Percentiles rank a stretch among this genome's conserved stretches.
These are phyloP conservation scores for Netelia virgata DNA, from an alignment of 2,888 invertebrate species.

Conservation along the genomic window DNA sequence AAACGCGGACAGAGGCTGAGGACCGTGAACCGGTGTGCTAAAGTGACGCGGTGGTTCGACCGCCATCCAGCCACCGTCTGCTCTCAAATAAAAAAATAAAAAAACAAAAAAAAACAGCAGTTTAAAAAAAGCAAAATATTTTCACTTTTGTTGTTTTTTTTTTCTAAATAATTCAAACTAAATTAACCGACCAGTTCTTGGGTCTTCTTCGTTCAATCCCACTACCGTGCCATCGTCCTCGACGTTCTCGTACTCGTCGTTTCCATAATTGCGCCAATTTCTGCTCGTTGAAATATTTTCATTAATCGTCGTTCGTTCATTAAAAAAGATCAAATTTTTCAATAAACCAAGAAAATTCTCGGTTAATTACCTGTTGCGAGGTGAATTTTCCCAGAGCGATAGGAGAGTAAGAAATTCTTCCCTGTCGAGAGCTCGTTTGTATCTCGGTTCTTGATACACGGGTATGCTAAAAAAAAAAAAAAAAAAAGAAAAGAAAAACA, in stretches of 20 bases:
- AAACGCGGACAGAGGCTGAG: conserved; percentile 71
- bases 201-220: conserved; percentile 80
- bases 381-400: conserved; percentile 83
- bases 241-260: conserved; percentile 81
- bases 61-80: conserved; percentile 80
- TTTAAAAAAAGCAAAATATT: too few species aligned
- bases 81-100: not conserved
- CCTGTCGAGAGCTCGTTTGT: conserved; percentile 82
- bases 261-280: conserved; percentile 79
- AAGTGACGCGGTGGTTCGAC: conserved; percentile 76
- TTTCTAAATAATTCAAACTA: not conserved
- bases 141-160: conserved; percentile 3
- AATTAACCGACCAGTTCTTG: conserved; percentile 75
- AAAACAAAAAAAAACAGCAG: not conserved
- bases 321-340: not conserved
- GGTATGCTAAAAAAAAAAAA: conserved; percentile 73
- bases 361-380: conserved; percentile 77
- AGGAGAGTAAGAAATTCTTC: conserved; percentile 83
- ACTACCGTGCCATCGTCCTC: conserved; percentile 79
- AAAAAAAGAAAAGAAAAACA: not conserved
- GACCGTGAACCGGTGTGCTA: conserved; percentile 67
- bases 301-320: too few species aligned
- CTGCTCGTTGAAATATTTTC: conserved; percentile 64
- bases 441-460: conserved; percentile 79
- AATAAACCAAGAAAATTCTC: conserved; percentile 1